A percentile compares a stretch with the other conserved stretches of the same genome.
These are phyloP conservation scores for Phorcus lineatus DNA, from an alignment of 2,888 invertebrate species.

Conservation along the genomic window DNA sequence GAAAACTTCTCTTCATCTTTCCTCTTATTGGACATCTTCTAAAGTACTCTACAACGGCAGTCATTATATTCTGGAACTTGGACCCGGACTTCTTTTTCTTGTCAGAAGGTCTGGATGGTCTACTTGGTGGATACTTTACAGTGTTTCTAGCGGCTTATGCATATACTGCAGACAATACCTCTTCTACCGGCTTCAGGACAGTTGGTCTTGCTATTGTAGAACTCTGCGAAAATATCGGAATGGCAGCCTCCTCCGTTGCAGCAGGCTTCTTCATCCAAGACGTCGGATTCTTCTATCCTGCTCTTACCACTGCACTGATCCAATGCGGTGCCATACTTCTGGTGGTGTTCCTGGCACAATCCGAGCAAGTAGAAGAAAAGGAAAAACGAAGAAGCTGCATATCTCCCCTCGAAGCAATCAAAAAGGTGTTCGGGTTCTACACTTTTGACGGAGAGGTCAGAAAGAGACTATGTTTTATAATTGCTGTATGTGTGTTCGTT, in stretches of 20 bases:
- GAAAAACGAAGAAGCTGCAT: neutral
- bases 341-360: neutral
- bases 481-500: slow-evolving; percentile 36
- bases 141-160: slow-evolving; percentile 10
- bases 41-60: neutral
- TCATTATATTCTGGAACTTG: slow-evolving; percentile 22
- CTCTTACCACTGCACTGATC: neutral
- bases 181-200: slow-evolving; percentile 20
- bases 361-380: neutral
- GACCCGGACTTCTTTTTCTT: slow-evolving; percentile 16
- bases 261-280: slow-evolving; percentile 40
- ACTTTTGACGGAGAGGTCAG: neutral
- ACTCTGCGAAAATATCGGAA: slow-evolving; percentile 27
- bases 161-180: slow-evolving; percentile 25
- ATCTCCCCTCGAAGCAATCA: neutral
- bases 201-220: slow-evolving; percentile 37
- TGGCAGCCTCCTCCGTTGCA: slow-evolving; percentile 30
- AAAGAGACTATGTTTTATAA: slow-evolving; percentile 21
- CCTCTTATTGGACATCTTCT: neutral
- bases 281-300: neutral
- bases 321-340: neutral
- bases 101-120: slow-evolving; percentile 20
- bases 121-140: slow-evolving; percentile 16
- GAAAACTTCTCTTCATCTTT: neutral
- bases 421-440: neutral